A percentile compares a stretch with the other conserved stretches of the same genome.
Evolutionary conservation across 2,888 invertebrate genomes (phyloP).

Genomic region (Sabatieria punctata): DNA sequence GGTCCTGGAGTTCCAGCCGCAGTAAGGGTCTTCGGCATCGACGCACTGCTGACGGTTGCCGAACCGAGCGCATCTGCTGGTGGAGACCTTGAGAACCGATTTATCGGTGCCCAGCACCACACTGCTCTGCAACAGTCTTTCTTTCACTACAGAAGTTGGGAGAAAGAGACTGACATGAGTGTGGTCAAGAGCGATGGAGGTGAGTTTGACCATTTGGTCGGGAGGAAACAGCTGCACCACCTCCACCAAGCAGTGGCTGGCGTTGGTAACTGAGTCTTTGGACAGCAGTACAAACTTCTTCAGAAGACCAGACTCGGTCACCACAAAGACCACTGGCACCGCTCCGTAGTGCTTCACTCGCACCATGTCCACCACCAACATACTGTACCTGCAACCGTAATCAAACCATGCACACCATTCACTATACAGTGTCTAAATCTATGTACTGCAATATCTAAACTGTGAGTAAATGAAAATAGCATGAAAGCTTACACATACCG

Average conservation of each 20-base stretch:
- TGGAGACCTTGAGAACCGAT: neutral
- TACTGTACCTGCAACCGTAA: neutral
- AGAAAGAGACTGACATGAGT: too few relatives aligned
- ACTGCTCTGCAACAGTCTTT: too few relatives aligned
- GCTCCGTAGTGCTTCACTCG: conserved; percentile 43
- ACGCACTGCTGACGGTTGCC: conserved; percentile 43
- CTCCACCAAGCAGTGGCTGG: conserved; percentile 69
- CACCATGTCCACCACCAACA: neutral
- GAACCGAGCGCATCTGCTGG: neutral
- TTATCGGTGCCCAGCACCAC: neutral
- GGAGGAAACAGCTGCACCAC: conserved; percentile 53
- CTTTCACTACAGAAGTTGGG: too few relatives aligned
- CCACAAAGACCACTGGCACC: conserved; percentile 61
- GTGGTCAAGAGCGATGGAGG: neutral
- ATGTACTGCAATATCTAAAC: too few relatives aligned
- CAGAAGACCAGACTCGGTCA: conserved; percentile 54
- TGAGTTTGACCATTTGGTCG: neutral
- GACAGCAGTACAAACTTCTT: conserved; percentile 63
- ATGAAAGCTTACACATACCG: too few relatives aligned
- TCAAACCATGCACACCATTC: too few relatives aligned
- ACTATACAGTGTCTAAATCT: too few relatives aligned
- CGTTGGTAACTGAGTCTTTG: too few relatives aligned
- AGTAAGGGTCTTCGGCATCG: conserved; percentile 75
- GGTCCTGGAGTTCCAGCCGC: conserved; percentile 69
- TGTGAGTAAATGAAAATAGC: too few relatives aligned